These are phyloP conservation scores for Oreochromis niloticus DNA, from an alignment of 2,113 vertebrate species.

Conservation along the genomic window DNA sequence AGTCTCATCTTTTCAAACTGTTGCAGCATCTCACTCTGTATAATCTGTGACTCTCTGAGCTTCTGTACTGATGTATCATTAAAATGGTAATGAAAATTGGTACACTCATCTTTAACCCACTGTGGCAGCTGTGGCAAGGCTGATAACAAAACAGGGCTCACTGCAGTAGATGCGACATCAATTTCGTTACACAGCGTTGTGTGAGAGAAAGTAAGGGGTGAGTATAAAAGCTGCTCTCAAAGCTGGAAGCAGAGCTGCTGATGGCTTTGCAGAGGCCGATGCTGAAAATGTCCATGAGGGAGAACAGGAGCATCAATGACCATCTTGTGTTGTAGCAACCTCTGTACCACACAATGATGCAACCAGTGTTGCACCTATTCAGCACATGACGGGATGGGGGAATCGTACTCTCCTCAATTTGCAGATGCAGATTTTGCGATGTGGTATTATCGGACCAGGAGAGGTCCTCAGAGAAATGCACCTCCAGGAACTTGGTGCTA, in stretches of 20 bases:
- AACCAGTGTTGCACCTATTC: not conserved
- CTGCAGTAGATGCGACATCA: not conserved
- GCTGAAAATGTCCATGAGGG: not conserved
- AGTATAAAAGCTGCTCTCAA: not conserved
- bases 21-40: not conserved
- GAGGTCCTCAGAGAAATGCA: not conserved
- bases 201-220: not conserved
- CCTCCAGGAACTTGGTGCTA: not conserved
- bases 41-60: not conserved
- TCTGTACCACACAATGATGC: not conserved
- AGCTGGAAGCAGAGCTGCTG: not conserved
- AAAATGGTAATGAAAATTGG: not conserved
- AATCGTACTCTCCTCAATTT: not conserved
- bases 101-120: not conserved
- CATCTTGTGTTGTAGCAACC: not conserved
- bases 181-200: not conserved
- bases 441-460: not conserved
- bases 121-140: not conserved
- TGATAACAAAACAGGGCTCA: not conserved
- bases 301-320: not conserved
- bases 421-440: not conserved
- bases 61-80: not conserved
- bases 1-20: not conserved
- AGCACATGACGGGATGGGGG: not conserved
- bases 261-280: not conserved